A percentile compares a stretch with the other conserved stretches of the same genome.
Conservation (phyloP, 2,888 invertebrate species). For the Spisula subtruncata region DNA sequence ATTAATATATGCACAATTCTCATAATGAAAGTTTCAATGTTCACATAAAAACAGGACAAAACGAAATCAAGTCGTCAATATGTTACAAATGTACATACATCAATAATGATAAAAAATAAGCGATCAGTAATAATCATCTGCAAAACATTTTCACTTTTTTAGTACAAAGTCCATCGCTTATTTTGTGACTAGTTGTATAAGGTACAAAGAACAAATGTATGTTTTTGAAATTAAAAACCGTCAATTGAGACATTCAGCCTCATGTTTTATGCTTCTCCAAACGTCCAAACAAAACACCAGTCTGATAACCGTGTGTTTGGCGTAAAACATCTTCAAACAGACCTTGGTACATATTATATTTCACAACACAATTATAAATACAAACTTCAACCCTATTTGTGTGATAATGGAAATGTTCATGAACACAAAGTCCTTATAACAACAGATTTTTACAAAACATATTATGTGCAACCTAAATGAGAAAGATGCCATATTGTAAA, state of each 20-base stretch:
- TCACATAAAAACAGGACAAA: neutral
- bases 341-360: neutral
- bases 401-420: conserved; percentile 1
- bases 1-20: neutral
- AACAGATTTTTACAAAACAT: neutral
- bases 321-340: neutral
- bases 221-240: neutral
- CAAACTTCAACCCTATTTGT: conserved; percentile 1
- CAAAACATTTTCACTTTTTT: neutral
- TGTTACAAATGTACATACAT: conserved; percentile 7
- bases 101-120: neutral
- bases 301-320: neutral
- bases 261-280: neutral
- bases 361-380: conserved; percentile 13
- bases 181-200: conserved; percentile 18
- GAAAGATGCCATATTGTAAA: neutral
- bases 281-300: neutral
- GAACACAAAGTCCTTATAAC: conserved; percentile 10
- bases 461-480: neutral
- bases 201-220: neutral
- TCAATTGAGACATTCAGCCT: conserved; percentile 8
- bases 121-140: neutral
- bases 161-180: neutral
- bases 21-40: neutral
- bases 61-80: neutral